phyloP scores from a whole-genome alignment of 2,888 invertebrate species.

The Pristionchus entomophagus region DNA sequence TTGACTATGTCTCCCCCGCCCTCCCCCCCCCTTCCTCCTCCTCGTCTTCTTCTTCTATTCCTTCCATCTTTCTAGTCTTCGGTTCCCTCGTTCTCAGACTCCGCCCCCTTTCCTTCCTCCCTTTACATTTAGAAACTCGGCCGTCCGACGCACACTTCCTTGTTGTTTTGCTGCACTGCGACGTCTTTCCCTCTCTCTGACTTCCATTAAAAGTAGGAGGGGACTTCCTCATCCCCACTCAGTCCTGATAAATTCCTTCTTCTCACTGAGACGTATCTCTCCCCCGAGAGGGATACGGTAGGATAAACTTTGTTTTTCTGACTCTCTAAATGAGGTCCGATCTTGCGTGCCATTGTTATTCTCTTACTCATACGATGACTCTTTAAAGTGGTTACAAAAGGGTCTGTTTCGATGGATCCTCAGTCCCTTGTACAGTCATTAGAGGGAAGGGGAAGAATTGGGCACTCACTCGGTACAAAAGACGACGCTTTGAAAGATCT shows the following conservation, averaged over 20 bases:
- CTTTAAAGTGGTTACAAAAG: not conserved
- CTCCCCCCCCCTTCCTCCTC: not conserved
- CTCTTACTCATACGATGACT: not conserved
- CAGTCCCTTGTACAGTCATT: not conserved
- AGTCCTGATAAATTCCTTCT: not conserved
- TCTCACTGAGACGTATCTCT: too few relatives aligned
- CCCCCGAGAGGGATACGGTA: not conserved
- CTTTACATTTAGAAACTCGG: constrained; percentile 37
- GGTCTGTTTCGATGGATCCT: not conserved
- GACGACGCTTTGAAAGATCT: constrained; percentile 20
- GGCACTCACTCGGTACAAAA: not conserved
- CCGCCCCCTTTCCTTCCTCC: not conserved
- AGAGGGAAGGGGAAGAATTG: not conserved
- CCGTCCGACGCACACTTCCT: constrained; percentile 10
- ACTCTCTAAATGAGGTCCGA: not conserved
- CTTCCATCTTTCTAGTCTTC: not conserved
- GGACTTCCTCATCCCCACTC: constrained; percentile 7
- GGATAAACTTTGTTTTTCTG: not conserved
- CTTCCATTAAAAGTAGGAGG: too few relatives aligned
- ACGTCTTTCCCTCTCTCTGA: not conserved
- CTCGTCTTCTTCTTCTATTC: not conserved
- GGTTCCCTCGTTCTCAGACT: constrained; percentile 17
- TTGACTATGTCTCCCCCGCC: constrained; percentile 8
- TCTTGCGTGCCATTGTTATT: not conserved
- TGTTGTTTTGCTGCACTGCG: not conserved